phyloP scores from a whole-genome alignment of 1,140 invertebrate genomes.

The Thaumetopoea pityocampa region DNA sequence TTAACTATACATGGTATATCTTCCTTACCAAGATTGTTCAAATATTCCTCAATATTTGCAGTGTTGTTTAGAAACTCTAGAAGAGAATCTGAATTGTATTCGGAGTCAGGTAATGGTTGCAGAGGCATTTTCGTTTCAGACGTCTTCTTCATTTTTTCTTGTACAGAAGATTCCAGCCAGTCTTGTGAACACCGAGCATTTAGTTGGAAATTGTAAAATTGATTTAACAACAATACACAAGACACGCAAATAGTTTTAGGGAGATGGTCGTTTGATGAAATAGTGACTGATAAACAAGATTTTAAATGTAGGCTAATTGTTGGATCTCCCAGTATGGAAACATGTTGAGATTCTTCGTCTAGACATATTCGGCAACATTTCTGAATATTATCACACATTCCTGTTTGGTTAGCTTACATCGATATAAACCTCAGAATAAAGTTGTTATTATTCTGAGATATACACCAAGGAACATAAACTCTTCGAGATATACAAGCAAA shows the following conservation, averaged over 20 bases:
- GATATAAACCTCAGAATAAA: too few species aligned
- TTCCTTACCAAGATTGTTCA: constrained; percentile 64
- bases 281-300: constrained; percentile 48
- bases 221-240: constrained; percentile 50
- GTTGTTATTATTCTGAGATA: too few species aligned
- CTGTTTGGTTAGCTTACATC: too few species aligned
- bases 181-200: constrained; percentile 62
- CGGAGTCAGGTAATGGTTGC: constrained; percentile 60
- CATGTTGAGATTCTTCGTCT: constrained; percentile 46
- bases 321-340: constrained; percentile 48
- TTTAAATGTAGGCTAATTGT: constrained; percentile 55
- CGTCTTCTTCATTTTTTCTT: constrained; percentile 44
- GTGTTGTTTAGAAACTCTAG: constrained; percentile 67
- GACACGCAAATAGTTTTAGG: constrained; percentile 50
- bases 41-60: constrained; percentile 65
- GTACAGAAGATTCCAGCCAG: constrained; percentile 56
- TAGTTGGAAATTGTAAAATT: constrained; percentile 66
- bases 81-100: constrained; percentile 67
- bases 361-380: constrained; percentile 61
- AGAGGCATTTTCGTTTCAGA: constrained; percentile 47
- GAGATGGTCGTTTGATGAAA: constrained; percentile 43
- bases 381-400: constrained; percentile 45
- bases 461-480: too few species aligned
- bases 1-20: constrained; percentile 64
- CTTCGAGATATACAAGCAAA: too few species aligned